Conservation (phyloP, 2,888 invertebrate genomes). For the Scaeva pyrastri region DNA sequence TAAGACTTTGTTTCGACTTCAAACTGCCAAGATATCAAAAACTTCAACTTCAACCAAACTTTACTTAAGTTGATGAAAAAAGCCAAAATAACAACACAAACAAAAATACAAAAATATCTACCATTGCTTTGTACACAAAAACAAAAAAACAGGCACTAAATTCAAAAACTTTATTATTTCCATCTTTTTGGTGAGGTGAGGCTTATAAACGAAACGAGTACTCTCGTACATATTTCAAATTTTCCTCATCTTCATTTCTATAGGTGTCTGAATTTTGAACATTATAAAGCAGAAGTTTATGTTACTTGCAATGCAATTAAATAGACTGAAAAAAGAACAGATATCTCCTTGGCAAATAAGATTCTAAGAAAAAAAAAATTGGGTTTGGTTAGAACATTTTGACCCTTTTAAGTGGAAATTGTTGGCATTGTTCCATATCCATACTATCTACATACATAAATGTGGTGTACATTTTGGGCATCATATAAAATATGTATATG, state of each 20-base stretch:
- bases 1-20: neutral
- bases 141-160: neutral
- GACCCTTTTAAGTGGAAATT: conserved; percentile 27
- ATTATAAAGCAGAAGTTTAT: conserved; percentile 17
- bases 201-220: no score
- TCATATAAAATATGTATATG: neutral
- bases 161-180: conserved; percentile 4
- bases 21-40: neutral
- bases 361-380: neutral
- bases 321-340: neutral
- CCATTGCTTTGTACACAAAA: neutral
- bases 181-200: no score
- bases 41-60: neutral
- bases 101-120: neutral
- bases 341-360: conserved; percentile 11
- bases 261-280: conserved; percentile 26
- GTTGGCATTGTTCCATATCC: conserved; percentile 19
- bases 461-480: neutral
- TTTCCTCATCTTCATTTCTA: conserved; percentile 8
- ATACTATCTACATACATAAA: neutral
- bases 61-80: neutral
- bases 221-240: neutral
- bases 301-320: conserved; percentile 25
- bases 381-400: conserved; percentile 9
- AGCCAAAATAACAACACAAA: neutral